Percentiles rank a stretch among this genome's conserved stretches.
Evolutionary conservation across 2,888 invertebrate species (phyloP).

Genomic region (Andrena camellia): DNA sequence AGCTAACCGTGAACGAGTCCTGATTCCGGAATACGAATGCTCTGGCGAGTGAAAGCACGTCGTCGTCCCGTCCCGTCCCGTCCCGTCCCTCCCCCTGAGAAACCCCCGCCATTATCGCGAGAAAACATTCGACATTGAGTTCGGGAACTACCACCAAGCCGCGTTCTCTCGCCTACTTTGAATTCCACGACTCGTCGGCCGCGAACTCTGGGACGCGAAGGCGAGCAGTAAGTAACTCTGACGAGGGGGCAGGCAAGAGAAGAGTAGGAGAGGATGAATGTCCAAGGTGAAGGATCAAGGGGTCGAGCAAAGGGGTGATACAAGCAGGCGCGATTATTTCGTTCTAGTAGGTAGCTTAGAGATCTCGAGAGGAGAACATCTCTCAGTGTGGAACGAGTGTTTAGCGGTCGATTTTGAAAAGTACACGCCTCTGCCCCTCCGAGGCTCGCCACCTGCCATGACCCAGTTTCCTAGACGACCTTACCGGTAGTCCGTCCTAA

Average conservation of each 20-base stretch:
- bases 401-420: slow-evolving; percentile 63
- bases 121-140: not conserved
- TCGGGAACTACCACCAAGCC: not conserved
- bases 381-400: slow-evolving; percentile 22
- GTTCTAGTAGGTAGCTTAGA: not conserved
- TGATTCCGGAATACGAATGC: slow-evolving; percentile 41
- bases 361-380: slow-evolving; percentile 23
- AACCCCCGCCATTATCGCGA: not conserved
- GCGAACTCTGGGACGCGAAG: too few species aligned
- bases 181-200: too few species aligned
- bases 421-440: slow-evolving; percentile 37
- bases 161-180: too few species aligned
- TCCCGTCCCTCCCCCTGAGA: slow-evolving; percentile 11
- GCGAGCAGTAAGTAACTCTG: not conserved
- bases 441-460: slow-evolving; percentile 53
- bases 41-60: not conserved
- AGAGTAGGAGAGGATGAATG: not conserved
- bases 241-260: not conserved
- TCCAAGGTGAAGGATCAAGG: slow-evolving; percentile 9
- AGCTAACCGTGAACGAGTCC: slow-evolving; percentile 46
- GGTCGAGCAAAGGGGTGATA: not conserved
- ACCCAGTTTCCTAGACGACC: slow-evolving; percentile 58
- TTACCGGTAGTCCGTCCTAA: slow-evolving; percentile 57
- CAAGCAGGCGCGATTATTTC: not conserved
- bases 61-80: slow-evolving; percentile 14